Base-by-base conservation (phyloP, 2,113 vertebrate species). In the Salminus brasiliensis region DNA sequence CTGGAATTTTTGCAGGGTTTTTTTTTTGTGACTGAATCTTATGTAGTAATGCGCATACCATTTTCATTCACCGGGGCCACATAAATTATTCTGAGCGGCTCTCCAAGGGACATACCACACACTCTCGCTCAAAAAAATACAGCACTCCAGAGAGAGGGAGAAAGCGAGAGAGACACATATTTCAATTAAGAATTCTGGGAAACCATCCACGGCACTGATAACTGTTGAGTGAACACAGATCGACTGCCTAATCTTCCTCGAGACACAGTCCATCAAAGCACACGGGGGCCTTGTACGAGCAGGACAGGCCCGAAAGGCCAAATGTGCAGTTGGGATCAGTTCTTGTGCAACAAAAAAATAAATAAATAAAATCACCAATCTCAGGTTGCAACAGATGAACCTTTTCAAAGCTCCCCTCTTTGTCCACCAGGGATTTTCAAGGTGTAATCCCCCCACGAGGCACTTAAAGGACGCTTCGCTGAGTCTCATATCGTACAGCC, bases 401-500 rank as follows among this genome's bases (percentile, higher is more conserved):
- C 81, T 79, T 79, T 79, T 47, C 72, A 47, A 68, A 47, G 67
- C 43, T 34, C 39, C 15, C 30, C 27, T 57, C 59, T 65, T 72
- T 72, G 72, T 79, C 81, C 72, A 15, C 18, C 41, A 1, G 72
- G 76, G 72, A 79, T 78, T 83, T 65, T 75, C 57, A 52, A 80
- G 82, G 72, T 80, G 77, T 76, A 72, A 80, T 79, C 70, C 75
- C 8, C 65, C 52, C 76, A 27, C 16, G 21, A 79, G 76, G 39
- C 68, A 29, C 77, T 72, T 59, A 59, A 75, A 79, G 83, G 60
- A 76, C 23, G 59, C 68, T 85, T 85, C 81, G 81, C 74, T 66
- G 81, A 36, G 70, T 71, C 70, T 13, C 59, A 36, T 63, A 67
- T 74, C 69, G 47, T 41, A 52, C 21, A 43, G 45, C 43, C 52